phyloP scores from a whole-genome alignment of 2,113 vertebrate genomes.

The Alexandromys fortis region DNA sequence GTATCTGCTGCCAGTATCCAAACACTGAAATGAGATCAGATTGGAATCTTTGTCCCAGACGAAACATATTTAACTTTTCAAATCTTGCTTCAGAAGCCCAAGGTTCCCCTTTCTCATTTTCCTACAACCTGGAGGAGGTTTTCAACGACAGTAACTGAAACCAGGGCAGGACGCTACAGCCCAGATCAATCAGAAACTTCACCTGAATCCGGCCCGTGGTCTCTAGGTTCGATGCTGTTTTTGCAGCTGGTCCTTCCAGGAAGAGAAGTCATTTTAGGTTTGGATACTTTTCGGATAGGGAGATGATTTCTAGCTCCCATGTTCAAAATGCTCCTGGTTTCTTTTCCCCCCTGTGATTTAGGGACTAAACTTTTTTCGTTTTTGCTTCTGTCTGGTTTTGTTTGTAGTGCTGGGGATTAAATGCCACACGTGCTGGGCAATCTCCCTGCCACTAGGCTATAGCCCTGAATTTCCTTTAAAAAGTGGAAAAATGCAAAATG shows the following conservation, averaged over 20 bases:
- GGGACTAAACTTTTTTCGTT: not conserved
- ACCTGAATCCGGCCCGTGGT: not conserved
- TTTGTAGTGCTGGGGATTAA: not conserved
- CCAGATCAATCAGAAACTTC: not conserved
- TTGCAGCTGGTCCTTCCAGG: not conserved
- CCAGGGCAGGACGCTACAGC: slow-evolving; percentile 11
- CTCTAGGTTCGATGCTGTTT: slow-evolving; percentile 15
- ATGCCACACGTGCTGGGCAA: not conserved
- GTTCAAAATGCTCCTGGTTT: not conserved
- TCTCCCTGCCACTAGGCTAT: not conserved
- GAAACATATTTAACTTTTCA: slow-evolving; percentile 79
- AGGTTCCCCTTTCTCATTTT: slow-evolving; percentile 60
- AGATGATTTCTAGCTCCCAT: not conserved
- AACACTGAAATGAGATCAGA: slow-evolving; percentile 81
- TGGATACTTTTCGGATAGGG: not conserved
- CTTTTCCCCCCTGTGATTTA: not conserved
- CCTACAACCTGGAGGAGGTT: slow-evolving; percentile 75
- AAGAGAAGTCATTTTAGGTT: not conserved
- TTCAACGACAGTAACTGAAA: slow-evolving; percentile 70
- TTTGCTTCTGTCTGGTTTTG: not conserved
- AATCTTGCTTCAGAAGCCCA: slow-evolving; percentile 66
- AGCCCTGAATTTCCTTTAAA: not conserved
- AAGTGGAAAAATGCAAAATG: not conserved
- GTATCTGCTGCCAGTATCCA: slow-evolving; percentile 75
- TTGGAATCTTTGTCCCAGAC: slow-evolving; percentile 66